phyloP scores from a whole-genome alignment of 2,888 invertebrate species.

The Sisyra terminalis region DNA sequence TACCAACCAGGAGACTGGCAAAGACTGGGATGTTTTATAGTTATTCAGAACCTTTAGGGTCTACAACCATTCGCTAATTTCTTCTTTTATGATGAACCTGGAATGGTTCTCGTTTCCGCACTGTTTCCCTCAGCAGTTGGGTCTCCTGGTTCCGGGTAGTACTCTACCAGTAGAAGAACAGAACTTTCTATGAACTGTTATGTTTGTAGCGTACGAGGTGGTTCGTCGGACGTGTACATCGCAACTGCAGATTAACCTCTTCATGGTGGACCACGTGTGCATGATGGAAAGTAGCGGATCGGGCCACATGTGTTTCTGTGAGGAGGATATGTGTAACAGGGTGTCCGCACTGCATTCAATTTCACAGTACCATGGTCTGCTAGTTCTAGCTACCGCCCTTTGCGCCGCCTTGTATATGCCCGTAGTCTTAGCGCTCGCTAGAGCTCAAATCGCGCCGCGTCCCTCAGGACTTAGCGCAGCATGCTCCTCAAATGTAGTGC shows the following conservation, averaged over 20 bases:
- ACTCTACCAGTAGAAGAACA: background rate
- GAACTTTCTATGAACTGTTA: background rate
- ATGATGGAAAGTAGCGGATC: slow-evolving; percentile 97
- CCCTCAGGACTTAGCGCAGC: slow-evolving; percentile 4
- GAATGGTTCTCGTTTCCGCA: no score
- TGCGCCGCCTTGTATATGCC: slow-evolving; percentile 7
- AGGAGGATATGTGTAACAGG: slow-evolving; percentile 88
- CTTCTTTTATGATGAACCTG: no score
- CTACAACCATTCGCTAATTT: no score
- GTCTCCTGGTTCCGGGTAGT: no score
- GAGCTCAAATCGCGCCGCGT: slow-evolving; percentile 1
- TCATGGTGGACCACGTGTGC: slow-evolving; percentile 97
- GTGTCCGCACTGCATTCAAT: slow-evolving; percentile 17
- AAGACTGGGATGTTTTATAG: no score
- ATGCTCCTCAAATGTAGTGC: slow-evolving; percentile 5
- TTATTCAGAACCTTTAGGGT: no score
- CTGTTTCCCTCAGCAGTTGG: no score
- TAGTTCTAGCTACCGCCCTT: slow-evolving; percentile 6
- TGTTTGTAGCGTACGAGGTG: slow-evolving; percentile 68
- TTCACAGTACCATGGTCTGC: slow-evolving; percentile 3
- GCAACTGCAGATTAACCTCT: slow-evolving; percentile 85
- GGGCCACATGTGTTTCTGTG: slow-evolving; percentile 97
- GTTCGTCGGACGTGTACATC: slow-evolving; percentile 85
- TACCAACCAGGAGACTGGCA: no score
- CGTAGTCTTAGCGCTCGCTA: slow-evolving; percentile 2